Evolutionary conservation across 2,888 invertebrate species (phyloP).

Genomic region (Leptura quadrifasciata): DNA sequence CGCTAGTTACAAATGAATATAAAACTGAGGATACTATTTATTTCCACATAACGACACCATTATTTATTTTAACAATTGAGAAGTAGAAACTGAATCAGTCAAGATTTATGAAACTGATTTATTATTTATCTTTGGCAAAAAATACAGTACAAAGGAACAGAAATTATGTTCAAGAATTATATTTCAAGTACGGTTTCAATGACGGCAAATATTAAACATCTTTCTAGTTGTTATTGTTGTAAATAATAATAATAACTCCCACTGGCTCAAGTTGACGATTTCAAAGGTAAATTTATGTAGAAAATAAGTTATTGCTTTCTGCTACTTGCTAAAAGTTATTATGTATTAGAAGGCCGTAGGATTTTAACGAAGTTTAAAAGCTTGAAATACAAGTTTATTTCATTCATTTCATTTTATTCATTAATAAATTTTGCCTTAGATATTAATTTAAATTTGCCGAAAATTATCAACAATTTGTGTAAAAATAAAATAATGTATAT

Average conservation of each 20-base stretch:
- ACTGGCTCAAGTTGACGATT: background rate
- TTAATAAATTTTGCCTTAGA: background rate
- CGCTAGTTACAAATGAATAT: too few species aligned
- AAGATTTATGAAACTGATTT: background rate
- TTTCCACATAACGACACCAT: too few species aligned
- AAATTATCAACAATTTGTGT: too few species aligned
- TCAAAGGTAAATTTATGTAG: background rate
- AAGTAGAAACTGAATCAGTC: too few species aligned
- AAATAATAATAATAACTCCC: background rate
- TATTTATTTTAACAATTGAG: too few species aligned
- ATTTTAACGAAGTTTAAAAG: constrained; percentile 1
- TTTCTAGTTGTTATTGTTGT: background rate
- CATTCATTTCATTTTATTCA: too few species aligned
- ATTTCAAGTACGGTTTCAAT: background rate
- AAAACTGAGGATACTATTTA: too few species aligned
- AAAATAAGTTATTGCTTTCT: constrained; percentile 2
- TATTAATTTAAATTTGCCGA: background rate
- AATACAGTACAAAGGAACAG: background rate
- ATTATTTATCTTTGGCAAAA: background rate
- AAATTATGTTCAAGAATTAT: background rate
- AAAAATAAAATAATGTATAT: too few species aligned
- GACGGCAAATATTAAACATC: background rate
- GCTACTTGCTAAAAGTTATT: background rate
- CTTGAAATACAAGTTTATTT: constrained; percentile 3
- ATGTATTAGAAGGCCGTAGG: background rate